A percentile compares a stretch with the other conserved stretches of the same genome.
Evolutionary conservation across 2,113 vertebrate species (phyloP).

Genomic region (Anguilla japonica): DNA sequence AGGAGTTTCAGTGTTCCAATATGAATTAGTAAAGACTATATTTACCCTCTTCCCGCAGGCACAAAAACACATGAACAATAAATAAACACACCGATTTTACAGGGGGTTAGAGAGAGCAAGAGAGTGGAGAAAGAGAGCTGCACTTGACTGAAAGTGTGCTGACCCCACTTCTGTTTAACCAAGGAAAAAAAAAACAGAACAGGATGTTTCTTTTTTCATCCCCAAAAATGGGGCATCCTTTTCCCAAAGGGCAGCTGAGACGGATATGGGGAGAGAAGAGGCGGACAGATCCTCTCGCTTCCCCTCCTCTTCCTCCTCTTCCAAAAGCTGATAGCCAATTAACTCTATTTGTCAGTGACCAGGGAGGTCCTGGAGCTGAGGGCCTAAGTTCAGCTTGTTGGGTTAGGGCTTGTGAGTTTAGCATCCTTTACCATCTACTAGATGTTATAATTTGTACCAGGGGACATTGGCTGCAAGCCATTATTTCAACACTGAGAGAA

Average conservation of each 20-base stretch:
- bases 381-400: neutral
- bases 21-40: neutral
- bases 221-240: conserved; percentile 18
- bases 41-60: too few species aligned
- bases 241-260: conserved; percentile 14
- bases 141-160: neutral
- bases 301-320: neutral
- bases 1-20: neutral
- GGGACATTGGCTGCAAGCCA: neutral
- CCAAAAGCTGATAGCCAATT: neutral
- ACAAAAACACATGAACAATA: too few species aligned
- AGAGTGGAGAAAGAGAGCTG: neutral
- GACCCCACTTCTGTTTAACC: conserved; percentile 9
- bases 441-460: neutral
- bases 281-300: neutral
- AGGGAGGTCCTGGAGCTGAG: neutral
- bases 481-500: neutral
- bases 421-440: neutral
- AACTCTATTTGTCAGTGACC: neutral
- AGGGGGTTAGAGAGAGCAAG: neutral
- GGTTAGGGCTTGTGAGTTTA: neutral
- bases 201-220: conserved; percentile 17
- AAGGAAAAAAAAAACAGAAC: conserved; percentile 12
- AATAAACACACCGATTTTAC: too few species aligned
- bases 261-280: neutral